Conservation (phyloP, 2,797 vertebrate species). For the Halcyon leucocephala region DNA sequence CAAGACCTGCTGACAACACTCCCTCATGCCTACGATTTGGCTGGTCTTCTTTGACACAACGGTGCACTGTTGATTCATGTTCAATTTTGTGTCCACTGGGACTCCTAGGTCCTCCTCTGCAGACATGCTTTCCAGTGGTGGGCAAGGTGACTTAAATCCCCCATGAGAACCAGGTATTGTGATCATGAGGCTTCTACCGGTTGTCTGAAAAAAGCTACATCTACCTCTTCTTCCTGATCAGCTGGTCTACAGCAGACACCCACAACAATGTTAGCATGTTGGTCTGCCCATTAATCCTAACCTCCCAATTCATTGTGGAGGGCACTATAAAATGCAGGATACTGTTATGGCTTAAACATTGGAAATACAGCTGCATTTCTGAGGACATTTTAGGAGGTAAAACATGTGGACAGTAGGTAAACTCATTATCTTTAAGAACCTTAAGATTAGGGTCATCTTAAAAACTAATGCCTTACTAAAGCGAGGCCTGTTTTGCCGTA, state of each 20-base stretch:
- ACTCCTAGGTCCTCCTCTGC: background rate
- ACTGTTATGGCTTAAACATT: background rate
- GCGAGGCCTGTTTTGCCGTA: background rate
- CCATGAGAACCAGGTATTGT: background rate
- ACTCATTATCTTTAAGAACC: too few species aligned
- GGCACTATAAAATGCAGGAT: background rate
- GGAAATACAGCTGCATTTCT: background rate
- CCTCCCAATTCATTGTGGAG: background rate
- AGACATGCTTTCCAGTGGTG: background rate
- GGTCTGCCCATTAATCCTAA: background rate
- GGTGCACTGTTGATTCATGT: background rate
- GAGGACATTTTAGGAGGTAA: background rate
- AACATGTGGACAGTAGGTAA: background rate
- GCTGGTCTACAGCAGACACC: background rate
- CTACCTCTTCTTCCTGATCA: background rate
- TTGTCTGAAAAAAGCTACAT: background rate
- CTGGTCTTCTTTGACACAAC: background rate
- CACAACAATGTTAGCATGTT: background rate
- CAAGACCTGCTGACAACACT: background rate
- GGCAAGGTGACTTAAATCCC: too few species aligned
- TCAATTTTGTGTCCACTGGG: background rate
- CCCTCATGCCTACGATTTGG: background rate
- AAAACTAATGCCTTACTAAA: background rate
- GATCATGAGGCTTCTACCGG: background rate
- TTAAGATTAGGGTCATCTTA: background rate